Evolutionary conservation across 2,113 vertebrate genomes (phyloP).

Genomic region (Illadopsis cleaveri): DNA sequence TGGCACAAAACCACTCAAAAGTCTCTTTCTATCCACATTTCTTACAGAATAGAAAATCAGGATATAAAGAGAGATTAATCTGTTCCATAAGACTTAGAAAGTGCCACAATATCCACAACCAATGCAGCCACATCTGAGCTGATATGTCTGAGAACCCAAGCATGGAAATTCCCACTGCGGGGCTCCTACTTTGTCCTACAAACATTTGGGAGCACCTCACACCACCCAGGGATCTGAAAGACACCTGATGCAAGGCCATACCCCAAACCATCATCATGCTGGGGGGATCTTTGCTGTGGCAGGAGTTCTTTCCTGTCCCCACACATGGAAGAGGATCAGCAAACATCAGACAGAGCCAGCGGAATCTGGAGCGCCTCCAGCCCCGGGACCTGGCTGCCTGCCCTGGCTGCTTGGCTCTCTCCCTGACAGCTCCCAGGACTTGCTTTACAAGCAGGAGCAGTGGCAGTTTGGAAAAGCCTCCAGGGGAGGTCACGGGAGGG

Average conservation of each 20-base stretch:
- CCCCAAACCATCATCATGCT: background rate
- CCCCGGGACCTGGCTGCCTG: background rate
- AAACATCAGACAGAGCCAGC: background rate
- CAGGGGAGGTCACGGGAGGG: slow-evolving; percentile 7
- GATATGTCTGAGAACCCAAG: too few relatives aligned
- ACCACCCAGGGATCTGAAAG: background rate
- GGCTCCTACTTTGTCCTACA: background rate
- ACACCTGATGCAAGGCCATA: background rate
- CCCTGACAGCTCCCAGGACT: slow-evolving; percentile 36
- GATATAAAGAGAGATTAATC: background rate
- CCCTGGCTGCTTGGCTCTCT: background rate
- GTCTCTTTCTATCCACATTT: background rate
- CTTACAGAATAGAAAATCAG: background rate
- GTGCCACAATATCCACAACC: background rate
- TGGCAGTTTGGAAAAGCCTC: slow-evolving; percentile 51
- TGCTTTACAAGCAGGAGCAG: slow-evolving; percentile 29
- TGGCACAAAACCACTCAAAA: background rate
- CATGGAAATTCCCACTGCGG: accelerated
- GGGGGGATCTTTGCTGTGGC: background rate
- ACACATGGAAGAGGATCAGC: background rate
- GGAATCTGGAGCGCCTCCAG: slow-evolving; percentile 23
- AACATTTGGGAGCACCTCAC: background rate
- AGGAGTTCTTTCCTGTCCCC: background rate
- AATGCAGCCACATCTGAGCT: background rate
- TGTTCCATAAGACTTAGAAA: background rate